These are phyloP conservation scores for Anguilla marmorata DNA, from an alignment of 2,797 vertebrate species.

Conservation along the genomic window DNA sequence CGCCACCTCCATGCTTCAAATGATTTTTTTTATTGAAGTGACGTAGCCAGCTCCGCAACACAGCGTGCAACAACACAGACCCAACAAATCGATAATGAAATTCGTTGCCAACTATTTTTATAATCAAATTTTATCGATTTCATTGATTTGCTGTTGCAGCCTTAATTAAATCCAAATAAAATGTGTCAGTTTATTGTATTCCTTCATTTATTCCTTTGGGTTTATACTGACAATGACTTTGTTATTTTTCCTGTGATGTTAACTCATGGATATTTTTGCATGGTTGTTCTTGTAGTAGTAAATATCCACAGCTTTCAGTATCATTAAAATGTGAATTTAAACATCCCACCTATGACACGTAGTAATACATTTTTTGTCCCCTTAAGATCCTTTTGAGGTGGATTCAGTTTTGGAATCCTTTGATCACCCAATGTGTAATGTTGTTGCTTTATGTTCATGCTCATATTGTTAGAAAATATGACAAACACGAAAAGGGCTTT, in stretches of 20 bases:
- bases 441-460: not conserved
- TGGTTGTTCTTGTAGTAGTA: not conserved
- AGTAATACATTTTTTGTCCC: not conserved
- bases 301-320: not conserved
- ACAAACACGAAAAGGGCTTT: not conserved
- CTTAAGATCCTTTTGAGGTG: not conserved
- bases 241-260: not conserved
- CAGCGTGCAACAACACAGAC: not conserved
- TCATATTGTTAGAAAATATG: not conserved
- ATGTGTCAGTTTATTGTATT: not conserved
- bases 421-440: not conserved
- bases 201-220: conserved; percentile 13
- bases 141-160: not conserved
- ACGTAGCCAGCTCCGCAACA: not conserved
- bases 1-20: too few species aligned
- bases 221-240: not conserved
- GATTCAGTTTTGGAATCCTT: not conserved
- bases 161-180: conserved; percentile 1
- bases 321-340: not conserved
- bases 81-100: conserved; percentile 21
- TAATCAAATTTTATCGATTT: not conserved
- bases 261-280: not conserved
- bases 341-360: not conserved
- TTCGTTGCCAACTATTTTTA: conserved; percentile 9
- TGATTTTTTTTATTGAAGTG: not conserved